Evolutionary conservation across 53 echinoderm and acorn worm species (phyloP), one percentile per base, ranked within the genome.

Genomic region (Echinarachnius parma): DNA sequence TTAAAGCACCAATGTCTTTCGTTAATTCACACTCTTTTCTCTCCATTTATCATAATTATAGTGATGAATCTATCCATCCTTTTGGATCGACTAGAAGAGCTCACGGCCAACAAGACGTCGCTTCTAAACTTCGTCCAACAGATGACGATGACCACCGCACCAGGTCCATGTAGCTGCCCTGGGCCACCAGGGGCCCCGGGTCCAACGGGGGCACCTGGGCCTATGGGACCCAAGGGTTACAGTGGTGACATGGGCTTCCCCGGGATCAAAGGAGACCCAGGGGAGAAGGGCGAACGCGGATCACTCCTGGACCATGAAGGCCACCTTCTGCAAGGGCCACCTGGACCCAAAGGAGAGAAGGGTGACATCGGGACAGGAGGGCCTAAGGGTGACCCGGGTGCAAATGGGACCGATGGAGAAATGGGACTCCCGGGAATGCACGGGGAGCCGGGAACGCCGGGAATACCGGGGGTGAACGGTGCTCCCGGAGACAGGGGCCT

Each of bases 201-300:
- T 15, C 59, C 45, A 3, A 2, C 19, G 14, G 72, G 56, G 21
- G 36, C 59, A 33, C 26, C 5, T 14, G 86, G 86, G 19, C 18
- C 48, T 4, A 70, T 61, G 28, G 84, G 84, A 14, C 67, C 74
- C 8, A 63, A 64, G 10, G 86, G 86, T 7, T 61, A 79, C 8
- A 64, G 31, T 26, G 85, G 85, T 37, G 18, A 56, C 24, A 46
- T 53, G 21, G 81, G 81, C 0, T 53, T 72, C 21, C 21, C 57
- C 15, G 83, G 77, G 9, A 30, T 49, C 2, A 39, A 30, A 3
- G 82, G 74, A 2, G 71, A 60, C n/a, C 30, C 22, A 21, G 77
- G 77, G 30, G 78, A 78, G 48, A 87, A 57, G 16, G 82, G 78
- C 18, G 71, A 80, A 5, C 57, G 18, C 21, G 80, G 80, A 45